Base-by-base conservation (phyloP, 2,888 invertebrate genomes). In the Diplolepis rosae region DNA sequence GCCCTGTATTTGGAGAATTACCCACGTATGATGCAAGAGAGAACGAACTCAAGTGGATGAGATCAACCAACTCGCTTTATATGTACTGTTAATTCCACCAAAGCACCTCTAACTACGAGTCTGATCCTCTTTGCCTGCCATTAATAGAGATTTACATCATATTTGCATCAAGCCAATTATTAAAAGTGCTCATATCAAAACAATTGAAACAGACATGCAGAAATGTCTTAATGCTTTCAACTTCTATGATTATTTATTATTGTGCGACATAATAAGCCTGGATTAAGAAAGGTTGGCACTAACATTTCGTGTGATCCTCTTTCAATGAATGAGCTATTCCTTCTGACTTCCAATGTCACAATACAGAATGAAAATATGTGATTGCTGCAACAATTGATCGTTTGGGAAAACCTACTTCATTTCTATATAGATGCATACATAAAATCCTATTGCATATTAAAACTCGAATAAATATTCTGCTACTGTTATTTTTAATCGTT, bases 1-100 rank as follows among this genome's bases (percentile, higher is more conserved):
- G n/a, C n/a, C n/a, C n/a, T n/a, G n/a, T n/a, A n/a, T n/a, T n/a
- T n/a, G n/a, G n/a, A n/a, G n/a, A n/a, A n/a, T n/a, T n/a, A n/a
- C n/a, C n/a, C n/a, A n/a, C n/a, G n/a, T n/a, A n/a, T n/a, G n/a
- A n/a, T n/a, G n/a, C 94, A 94, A 66, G 94, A 94, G 82, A 95
- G 90, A 73, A 95, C 91, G 85, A 95, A 95, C 90, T 95, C 95
- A 83, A 93, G 75, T 7, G 93, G 93, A 50, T 91, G 90, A 69
- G 91, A 91, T 93, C 93, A 93, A 71, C 90, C 90, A 5, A 91
- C 91, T 75, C 92, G 88, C 48, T 89, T 88, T 4, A n/a, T n/a
- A n/a, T n/a, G n/a, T n/a, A 89, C 67, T 68, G 80, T 75, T 54
- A 81, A 77, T 69, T 82, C 82, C 69, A 83, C 83, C 77, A 83